Evolutionary conservation across 2,113 vertebrate species (phyloP).

Genomic region (Calyptommatus sinebrachiatus): DNA sequence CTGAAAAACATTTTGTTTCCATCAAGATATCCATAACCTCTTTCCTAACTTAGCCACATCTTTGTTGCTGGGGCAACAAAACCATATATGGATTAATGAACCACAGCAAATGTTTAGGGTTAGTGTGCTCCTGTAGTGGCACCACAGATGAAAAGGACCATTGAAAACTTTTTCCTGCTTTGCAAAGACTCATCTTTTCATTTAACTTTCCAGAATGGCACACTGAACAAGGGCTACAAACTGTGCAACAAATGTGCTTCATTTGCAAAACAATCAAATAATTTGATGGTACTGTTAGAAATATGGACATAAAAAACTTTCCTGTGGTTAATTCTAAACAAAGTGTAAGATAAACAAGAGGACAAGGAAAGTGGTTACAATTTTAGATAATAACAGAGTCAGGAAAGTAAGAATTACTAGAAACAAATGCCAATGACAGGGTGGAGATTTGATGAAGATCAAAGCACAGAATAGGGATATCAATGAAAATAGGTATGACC

Average conservation of each 20-base stretch:
- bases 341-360: neutral
- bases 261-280: neutral
- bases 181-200: too few species aligned
- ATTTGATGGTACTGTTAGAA: neutral
- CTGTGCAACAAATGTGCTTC: neutral
- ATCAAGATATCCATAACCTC: neutral
- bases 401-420: neutral
- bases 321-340: neutral
- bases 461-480: too few species aligned
- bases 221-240: neutral
- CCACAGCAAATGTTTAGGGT: neutral
- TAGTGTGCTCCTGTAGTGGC: too few species aligned
- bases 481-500: too few species aligned
- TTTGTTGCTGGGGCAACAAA: neutral
- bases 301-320: neutral
- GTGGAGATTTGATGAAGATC: too few species aligned
- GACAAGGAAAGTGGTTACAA: neutral
- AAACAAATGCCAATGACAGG: too few species aligned
- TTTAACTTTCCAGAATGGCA: too few species aligned
- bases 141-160: too few species aligned
- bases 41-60: neutral
- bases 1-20: neutral
- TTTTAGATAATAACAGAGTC: neutral
- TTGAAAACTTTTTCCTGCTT: too few species aligned
- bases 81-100: neutral